A percentile compares a stretch with the other conserved stretches of the same genome.
These are phyloP conservation scores for Chascanopsetta lugubris DNA, from an alignment of 2,113 vertebrate species.

Conservation along the genomic window DNA sequence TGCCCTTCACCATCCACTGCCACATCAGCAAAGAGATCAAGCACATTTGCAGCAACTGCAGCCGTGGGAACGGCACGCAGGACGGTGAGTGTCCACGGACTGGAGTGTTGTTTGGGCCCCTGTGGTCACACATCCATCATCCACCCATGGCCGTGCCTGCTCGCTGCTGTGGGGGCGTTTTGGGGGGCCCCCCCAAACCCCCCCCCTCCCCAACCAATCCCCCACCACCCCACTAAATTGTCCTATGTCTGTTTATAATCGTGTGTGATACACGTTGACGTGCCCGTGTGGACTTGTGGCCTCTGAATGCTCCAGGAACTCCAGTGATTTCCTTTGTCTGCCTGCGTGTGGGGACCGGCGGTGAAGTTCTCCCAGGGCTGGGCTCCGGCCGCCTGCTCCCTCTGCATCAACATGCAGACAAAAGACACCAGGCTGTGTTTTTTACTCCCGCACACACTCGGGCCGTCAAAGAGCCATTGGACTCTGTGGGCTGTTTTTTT, in stretches of 20 bases:
- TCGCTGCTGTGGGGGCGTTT: neutral
- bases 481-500: constrained; percentile 35
- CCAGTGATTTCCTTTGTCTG: neutral
- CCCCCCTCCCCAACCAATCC: too few relatives aligned
- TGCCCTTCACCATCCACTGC: constrained; percentile 96
- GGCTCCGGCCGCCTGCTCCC: neutral
- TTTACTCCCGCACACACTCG: too few relatives aligned
- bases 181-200: too few relatives aligned
- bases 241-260: neutral
- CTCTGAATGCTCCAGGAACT: neutral
- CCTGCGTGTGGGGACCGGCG: neutral
- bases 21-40: constrained; percentile 98
- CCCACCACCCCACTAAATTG: neutral
- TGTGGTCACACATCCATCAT: constrained; percentile 45
- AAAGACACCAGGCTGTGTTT: too few relatives aligned
- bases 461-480: neutral
- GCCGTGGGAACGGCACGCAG: constrained; percentile 90
- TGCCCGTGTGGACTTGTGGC: too few relatives aligned
- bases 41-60: constrained; percentile 99
- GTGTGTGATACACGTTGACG: neutral
- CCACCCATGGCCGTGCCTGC: neutral
- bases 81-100: constrained; percentile 90
- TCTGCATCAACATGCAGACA: neutral
- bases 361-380: neutral
- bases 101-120: neutral